Percentiles rank a stretch among this genome's conserved stretches.
Evolutionary conservation across 2,888 invertebrate genomes (phyloP).

Genomic region (Agriopis aurantiaria): DNA sequence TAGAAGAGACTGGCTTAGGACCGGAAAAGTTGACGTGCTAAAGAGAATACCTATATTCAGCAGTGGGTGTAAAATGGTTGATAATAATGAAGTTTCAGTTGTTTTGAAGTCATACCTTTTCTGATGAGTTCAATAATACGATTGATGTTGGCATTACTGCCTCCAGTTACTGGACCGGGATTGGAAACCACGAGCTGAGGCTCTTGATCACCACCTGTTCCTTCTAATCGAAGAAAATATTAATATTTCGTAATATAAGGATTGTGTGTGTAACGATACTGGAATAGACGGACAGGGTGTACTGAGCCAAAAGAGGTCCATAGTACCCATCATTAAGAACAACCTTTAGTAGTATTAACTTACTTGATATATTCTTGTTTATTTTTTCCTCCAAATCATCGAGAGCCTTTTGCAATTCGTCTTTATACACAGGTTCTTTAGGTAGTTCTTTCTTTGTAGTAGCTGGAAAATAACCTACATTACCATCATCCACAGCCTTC

Average conservation of each 20-base stretch:
- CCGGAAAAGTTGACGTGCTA: too few relatives aligned
- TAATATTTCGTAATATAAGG: background rate
- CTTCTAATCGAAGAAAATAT: constrained; percentile 2
- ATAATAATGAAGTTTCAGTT: background rate
- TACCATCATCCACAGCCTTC: too few relatives aligned
- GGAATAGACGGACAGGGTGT: too few relatives aligned
- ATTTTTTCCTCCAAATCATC: constrained; percentile 53
- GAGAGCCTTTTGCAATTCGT: constrained; percentile 66
- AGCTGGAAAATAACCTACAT: too few relatives aligned
- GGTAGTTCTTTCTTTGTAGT: constrained; percentile 47
- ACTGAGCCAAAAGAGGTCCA: too few relatives aligned
- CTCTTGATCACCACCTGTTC: background rate
- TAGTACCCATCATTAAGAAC: too few relatives aligned
- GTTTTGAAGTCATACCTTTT: constrained; percentile 32
- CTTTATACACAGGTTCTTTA: constrained; percentile 57
- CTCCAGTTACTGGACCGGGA: constrained; percentile 24
- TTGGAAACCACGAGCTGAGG: constrained; percentile 33
- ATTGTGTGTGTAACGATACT: background rate
- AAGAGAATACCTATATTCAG: background rate
- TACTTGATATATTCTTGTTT: constrained; percentile 3
- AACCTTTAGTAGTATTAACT: background rate
- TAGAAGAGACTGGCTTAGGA: too few relatives aligned
- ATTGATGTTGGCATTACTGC: constrained; percentile 19
- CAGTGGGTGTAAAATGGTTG: background rate
- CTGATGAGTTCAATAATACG: constrained; percentile 32